phyloP scores from a whole-genome alignment of 2,888 invertebrate genomes.

The Pandemis heparana region DNA sequence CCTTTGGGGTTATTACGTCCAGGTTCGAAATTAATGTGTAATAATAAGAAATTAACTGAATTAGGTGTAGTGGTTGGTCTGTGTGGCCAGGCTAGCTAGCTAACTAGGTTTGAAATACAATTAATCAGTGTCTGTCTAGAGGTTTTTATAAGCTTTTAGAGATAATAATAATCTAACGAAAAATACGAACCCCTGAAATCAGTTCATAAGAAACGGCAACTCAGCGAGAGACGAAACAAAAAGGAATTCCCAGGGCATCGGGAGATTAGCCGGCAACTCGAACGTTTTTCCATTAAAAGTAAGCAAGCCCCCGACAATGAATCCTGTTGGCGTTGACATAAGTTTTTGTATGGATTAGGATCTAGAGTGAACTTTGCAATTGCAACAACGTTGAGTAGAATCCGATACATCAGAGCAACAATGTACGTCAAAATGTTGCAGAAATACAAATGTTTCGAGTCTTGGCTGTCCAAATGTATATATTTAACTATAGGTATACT shows the following conservation, averaged over 20 bases:
- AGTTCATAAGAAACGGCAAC: slow-evolving; percentile 6
- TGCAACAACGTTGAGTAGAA: not conserved
- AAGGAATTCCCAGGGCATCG: slow-evolving; percentile 30
- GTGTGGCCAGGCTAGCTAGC: no score
- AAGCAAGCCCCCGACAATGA: slow-evolving; percentile 26
- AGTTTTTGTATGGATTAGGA: slow-evolving; percentile 20
- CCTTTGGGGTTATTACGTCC: no score
- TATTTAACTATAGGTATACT: no score
- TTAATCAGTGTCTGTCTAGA: not conserved
- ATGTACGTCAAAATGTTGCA: no score
- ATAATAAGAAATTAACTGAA: no score
- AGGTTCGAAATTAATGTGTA: no score
- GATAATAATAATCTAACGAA: no score
- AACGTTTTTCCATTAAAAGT: slow-evolving; percentile 39
- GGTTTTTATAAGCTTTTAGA: not conserved
- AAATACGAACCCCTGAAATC: not conserved
- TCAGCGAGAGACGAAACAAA: slow-evolving; percentile 24
- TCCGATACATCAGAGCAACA: not conserved
- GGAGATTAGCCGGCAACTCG: slow-evolving; percentile 26
- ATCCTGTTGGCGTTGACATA: slow-evolving; percentile 11
- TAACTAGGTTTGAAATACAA: no score
- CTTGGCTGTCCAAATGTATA: no score
- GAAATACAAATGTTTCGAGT: no score
- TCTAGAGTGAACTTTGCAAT: not conserved
- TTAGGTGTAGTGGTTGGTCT: no score